These are phyloP conservation scores for Mesopsocus fuscifrons DNA, from an alignment of 2,888 invertebrate genomes.

Conservation along the genomic window DNA sequence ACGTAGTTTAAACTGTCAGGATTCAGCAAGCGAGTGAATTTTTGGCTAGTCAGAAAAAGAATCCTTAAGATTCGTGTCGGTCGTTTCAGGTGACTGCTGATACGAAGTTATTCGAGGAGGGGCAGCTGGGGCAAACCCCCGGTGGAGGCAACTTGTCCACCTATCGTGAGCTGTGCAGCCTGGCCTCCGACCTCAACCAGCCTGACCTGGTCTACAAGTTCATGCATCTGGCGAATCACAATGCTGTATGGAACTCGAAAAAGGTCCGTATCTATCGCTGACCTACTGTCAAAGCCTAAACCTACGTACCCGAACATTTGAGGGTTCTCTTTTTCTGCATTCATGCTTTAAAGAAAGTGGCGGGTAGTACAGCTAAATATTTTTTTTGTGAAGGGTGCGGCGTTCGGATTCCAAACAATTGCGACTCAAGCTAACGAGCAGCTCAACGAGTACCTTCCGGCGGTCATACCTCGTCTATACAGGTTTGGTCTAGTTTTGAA, in stretches of 20 bases:
- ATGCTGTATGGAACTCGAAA: conserved; percentile 86
- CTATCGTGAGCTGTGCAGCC: conserved; percentile 82
- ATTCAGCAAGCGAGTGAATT: no score
- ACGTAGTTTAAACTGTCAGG: no score
- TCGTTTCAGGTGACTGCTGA: conserved; percentile 64
- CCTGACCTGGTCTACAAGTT: conserved; percentile 91
- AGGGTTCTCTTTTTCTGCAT: no score
- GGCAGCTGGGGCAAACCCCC: conserved; percentile 67
- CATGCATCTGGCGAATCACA: conserved; percentile 88
- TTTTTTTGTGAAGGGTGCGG: conserved; percentile 52
- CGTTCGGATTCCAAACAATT: conserved; percentile 79
- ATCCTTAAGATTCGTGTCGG: no score
- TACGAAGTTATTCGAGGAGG: conserved; percentile 75
- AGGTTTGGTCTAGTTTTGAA: no score
- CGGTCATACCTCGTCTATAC: conserved; percentile 40
- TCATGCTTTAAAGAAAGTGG: no score
- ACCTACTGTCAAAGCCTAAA: no score
- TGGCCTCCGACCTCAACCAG: conserved; percentile 86
- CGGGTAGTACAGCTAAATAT: not conserved
- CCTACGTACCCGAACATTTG: no score
- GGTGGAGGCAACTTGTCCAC: conserved; percentile 79
- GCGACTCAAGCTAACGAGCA: conserved; percentile 69
- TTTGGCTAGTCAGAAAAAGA: no score
- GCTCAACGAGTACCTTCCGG: conserved; percentile 59
- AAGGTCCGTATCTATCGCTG: conserved; percentile 39